A percentile compares a stretch with the other conserved stretches of the same genome.
Evolutionary conservation across 2,797 vertebrate species (phyloP).

Genomic region (Perdix hodgsoniae): DNA sequence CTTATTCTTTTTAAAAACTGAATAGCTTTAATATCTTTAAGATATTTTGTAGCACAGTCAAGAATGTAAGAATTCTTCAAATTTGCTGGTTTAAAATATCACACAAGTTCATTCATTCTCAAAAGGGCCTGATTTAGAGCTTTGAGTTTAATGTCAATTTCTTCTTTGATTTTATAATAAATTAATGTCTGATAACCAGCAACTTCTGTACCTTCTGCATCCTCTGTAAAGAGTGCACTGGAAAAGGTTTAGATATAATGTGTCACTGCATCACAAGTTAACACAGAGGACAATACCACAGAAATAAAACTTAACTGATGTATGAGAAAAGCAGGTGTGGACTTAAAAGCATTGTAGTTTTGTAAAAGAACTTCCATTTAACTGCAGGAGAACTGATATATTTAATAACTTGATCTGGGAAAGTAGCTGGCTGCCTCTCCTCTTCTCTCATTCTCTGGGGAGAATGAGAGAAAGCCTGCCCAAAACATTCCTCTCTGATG

Average conservation of each 20-base stretch:
- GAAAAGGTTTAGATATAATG: neutral
- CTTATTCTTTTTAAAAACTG: too few species aligned
- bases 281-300: neutral
- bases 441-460: too few species aligned
- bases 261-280: neutral
- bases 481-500: neutral
- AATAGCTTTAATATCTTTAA: neutral
- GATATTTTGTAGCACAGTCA: neutral
- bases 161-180: constrained; percentile 3
- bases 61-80: neutral
- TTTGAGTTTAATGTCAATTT: neutral
- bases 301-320: neutral
- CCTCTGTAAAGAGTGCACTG: neutral
- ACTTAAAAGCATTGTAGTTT: neutral
- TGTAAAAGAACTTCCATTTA: neutral
- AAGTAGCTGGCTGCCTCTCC: neutral
- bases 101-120: neutral
- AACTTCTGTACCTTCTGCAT: neutral
- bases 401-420: neutral
- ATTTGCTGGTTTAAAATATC: neutral
- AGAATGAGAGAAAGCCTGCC: neutral
- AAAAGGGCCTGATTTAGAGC: neutral
- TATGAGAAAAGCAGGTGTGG: neutral
- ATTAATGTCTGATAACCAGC: neutral
- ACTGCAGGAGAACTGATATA: neutral